Evolutionary conservation across 2,888 invertebrate genomes (phyloP).

Genomic region (Busseola fusca): DNA sequence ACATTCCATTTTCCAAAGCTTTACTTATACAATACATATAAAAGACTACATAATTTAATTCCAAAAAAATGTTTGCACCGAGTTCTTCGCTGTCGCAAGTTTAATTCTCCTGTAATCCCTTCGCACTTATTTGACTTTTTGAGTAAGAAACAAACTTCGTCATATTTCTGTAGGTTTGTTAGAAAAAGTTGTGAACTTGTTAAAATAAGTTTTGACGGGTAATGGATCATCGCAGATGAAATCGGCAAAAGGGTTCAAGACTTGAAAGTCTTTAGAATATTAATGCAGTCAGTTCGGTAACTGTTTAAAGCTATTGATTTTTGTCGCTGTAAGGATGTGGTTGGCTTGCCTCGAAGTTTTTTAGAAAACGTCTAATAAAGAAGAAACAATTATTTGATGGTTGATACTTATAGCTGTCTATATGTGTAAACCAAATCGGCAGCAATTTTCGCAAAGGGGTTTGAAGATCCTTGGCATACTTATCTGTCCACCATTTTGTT

Average conservation of each 20-base stretch:
- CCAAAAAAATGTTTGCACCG: constrained; percentile 27
- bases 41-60: constrained; percentile 16
- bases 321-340: neutral
- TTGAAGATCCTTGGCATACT: too few relatives aligned
- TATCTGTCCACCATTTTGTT: too few relatives aligned
- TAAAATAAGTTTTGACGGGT: constrained; percentile 38
- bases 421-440: too few relatives aligned
- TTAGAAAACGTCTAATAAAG: neutral
- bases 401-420: too few relatives aligned
- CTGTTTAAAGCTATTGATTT: constrained; percentile 19
- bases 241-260: constrained; percentile 23
- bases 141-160: constrained; percentile 30
- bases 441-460: too few relatives aligned
- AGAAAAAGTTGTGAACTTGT: constrained; percentile 37
- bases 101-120: constrained; percentile 32
- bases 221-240: constrained; percentile 42
- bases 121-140: constrained; percentile 36
- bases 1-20: constrained; percentile 9
- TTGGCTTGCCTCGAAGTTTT: neutral
- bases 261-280: constrained; percentile 19
- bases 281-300: constrained; percentile 21
- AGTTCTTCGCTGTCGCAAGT: constrained; percentile 6
- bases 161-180: constrained; percentile 24
- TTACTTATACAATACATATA: constrained; percentile 28
- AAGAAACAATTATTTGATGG: too few relatives aligned